These are phyloP conservation scores for Manis pentadactyla DNA, from an alignment of 2,797 vertebrate genomes.

Conservation along the genomic window DNA sequence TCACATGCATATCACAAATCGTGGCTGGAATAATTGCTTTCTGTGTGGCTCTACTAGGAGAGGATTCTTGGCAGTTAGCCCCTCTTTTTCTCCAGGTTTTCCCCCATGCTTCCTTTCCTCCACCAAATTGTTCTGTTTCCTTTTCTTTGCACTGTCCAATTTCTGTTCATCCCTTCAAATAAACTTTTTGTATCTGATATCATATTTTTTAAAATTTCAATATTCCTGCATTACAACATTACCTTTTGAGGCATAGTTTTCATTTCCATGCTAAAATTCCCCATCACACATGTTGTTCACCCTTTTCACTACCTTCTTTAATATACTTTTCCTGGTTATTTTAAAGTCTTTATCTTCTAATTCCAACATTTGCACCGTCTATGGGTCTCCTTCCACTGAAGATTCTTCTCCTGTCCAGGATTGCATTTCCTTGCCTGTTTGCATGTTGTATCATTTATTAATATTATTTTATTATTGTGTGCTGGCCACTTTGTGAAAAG, in stretches of 20 bases:
- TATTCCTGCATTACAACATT: too few species aligned
- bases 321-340: not conserved
- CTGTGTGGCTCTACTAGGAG: not conserved
- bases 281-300: not conserved
- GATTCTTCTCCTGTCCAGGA: not conserved
- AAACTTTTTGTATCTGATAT: not conserved
- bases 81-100: not conserved
- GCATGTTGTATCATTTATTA: not conserved
- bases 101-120: not conserved
- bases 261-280: not conserved
- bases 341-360: not conserved
- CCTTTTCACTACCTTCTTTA: not conserved
- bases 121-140: not conserved
- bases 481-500: not conserved
- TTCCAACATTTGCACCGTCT: not conserved
- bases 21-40: not conserved
- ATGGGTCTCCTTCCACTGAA: not conserved
- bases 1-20: not conserved
- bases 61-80: not conserved
- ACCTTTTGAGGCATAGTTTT: not conserved
- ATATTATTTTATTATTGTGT: not conserved
- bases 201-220: not conserved
- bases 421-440: not conserved
- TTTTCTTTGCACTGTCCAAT: not conserved
- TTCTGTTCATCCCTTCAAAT: not conserved